These are phyloP conservation scores for Tenthredo notha DNA, from an alignment of 2,888 invertebrate genomes.

Conservation along the genomic window DNA sequence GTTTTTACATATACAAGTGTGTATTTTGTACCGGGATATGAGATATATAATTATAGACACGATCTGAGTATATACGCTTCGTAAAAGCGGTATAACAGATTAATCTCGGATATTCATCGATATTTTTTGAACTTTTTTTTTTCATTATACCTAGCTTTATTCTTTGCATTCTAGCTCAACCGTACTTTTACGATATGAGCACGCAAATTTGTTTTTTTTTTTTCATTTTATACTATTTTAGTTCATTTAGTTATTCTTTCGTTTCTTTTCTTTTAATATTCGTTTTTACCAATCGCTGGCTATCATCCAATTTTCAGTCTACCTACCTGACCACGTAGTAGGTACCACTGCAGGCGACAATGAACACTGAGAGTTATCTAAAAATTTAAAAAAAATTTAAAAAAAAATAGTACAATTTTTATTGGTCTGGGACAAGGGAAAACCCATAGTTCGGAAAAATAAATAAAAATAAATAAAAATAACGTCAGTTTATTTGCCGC, in stretches of 20 bases:
- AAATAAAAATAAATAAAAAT: too few relatives aligned
- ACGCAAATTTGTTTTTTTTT: neutral
- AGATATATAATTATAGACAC: slow-evolving; percentile 68
- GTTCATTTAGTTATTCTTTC: neutral
- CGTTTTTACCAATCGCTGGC: slow-evolving; percentile 23
- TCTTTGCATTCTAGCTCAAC: neutral
- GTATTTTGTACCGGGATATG: slow-evolving; percentile 66
- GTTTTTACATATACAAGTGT: slow-evolving; percentile 64
- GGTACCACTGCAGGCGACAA: neutral
- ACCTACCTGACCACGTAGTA: neutral
- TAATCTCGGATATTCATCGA: slow-evolving; percentile 50
- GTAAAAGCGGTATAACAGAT: slow-evolving; percentile 36
- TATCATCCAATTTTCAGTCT: slow-evolving; percentile 23
- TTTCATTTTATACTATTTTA: neutral
- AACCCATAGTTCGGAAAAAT: neutral
- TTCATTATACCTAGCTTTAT: neutral
- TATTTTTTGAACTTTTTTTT: slow-evolving; percentile 46
- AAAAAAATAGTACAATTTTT: slow-evolving; percentile 4
- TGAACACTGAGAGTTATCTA: slow-evolving; percentile 34
- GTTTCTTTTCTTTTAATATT: neutral
- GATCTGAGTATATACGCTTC: slow-evolving; percentile 57
- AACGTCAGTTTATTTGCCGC: neutral
- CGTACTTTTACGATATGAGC: neutral
- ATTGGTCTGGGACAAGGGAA: neutral
- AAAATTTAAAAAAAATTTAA: too few relatives aligned